Conservation (phyloP, 2,888 invertebrate species). For the Cistogaster globosa region DNA sequence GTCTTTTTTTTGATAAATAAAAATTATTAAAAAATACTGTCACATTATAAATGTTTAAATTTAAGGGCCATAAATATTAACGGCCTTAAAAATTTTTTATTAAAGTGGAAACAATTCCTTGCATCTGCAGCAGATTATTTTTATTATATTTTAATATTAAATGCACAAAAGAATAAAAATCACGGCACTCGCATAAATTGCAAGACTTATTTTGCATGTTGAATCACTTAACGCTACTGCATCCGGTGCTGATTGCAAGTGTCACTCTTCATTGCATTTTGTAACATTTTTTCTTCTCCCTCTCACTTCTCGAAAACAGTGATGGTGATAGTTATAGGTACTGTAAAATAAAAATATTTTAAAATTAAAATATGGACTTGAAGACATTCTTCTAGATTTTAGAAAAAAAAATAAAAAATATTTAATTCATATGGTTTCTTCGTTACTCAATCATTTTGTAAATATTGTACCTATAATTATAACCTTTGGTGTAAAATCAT, state of each 20-base stretch:
- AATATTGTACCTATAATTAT: slow-evolving; percentile 18
- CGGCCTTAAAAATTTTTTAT: too few species aligned
- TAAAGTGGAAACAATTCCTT: too few species aligned
- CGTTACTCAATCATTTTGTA: too few species aligned
- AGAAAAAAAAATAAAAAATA: background rate
- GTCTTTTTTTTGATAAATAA: too few species aligned
- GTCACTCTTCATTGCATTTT: background rate
- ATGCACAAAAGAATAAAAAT: background rate
- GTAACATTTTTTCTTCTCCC: background rate
- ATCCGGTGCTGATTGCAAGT: slow-evolving; percentile 14
- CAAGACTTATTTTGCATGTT: background rate
- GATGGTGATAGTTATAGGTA: background rate
- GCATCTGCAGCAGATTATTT: too few species aligned
- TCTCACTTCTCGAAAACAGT: background rate
- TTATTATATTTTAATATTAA: too few species aligned
- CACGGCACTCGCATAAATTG: background rate
- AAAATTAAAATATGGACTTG: background rate
- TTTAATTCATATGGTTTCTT: too few species aligned
- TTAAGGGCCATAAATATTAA: too few species aligned
- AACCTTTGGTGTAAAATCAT: background rate
- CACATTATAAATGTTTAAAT: too few species aligned
- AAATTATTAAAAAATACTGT: too few species aligned
- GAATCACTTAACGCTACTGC: slow-evolving; percentile 5
- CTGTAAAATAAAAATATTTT: background rate
- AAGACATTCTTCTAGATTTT: too few species aligned